Evolutionary conservation across 2,113 vertebrate genomes (phyloP).

Genomic region (Xiphophorus hellerii): DNA sequence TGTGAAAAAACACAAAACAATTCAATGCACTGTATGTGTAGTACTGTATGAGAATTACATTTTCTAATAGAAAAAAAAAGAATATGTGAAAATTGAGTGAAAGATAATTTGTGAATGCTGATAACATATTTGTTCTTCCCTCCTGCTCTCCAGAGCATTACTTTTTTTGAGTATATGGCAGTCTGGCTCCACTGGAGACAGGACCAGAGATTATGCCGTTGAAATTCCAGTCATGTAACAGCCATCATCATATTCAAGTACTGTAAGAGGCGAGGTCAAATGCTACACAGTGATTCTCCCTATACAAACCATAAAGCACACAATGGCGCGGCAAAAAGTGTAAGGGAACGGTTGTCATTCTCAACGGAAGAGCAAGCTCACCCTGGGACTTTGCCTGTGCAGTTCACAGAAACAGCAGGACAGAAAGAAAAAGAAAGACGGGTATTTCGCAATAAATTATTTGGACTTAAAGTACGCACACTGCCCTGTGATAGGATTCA

Average conservation of each 20-base stretch:
- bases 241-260: constrained; percentile 85
- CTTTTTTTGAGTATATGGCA: constrained; percentile 64
- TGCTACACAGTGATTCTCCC: constrained; percentile 81
- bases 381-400: constrained; percentile 80
- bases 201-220: constrained; percentile 70
- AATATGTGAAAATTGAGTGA: constrained; percentile 22
- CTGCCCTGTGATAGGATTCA: constrained; percentile 76
- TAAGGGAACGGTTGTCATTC: constrained; percentile 80
- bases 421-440: constrained; percentile 61
- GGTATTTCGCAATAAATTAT: constrained; percentile 81
- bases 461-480: constrained; percentile 81
- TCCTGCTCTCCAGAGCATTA: constrained; percentile 43
- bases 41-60: constrained; percentile 20
- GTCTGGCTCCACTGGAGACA: constrained; percentile 65
- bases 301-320: constrained; percentile 84
- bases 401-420: constrained; percentile 74
- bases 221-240: constrained; percentile 83
- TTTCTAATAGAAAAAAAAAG: constrained; percentile 18
- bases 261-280: constrained; percentile 84
- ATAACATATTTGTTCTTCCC: constrained; percentile 51
- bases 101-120: constrained; percentile 43
- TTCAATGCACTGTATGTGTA: background rate
- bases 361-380: constrained; percentile 78
- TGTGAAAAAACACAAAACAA: background rate
- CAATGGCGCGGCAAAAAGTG: constrained; percentile 85